Evolutionary conservation across 2,113 vertebrate species (phyloP).

Genomic region (Calyptomena viridis): DNA sequence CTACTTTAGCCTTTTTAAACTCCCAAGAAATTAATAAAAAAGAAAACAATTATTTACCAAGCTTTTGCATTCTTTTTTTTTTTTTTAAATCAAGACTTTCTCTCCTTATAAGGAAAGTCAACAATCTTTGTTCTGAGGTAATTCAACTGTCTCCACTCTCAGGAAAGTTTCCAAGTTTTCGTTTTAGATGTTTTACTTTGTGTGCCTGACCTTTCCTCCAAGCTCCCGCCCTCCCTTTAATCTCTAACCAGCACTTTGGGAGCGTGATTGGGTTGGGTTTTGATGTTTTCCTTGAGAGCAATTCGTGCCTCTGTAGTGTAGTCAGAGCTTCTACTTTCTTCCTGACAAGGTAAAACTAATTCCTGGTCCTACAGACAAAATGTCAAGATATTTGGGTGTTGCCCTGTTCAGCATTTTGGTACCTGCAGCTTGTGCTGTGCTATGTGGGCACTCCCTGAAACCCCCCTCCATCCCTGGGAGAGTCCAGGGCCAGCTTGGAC

Average conservation of each 20-base stretch:
- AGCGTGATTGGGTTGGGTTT: neutral
- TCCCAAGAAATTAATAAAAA: neutral
- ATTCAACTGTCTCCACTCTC: constrained; percentile 6
- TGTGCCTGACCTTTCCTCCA: constrained; percentile 15
- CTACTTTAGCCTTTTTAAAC: neutral
- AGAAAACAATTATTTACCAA: neutral
- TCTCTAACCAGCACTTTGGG: constrained; percentile 20
- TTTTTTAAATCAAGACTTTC: neutral
- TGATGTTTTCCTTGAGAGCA: neutral
- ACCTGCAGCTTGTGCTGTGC: neutral
- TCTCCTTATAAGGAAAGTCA: neutral
- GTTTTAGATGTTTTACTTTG: neutral
- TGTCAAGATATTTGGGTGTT: neutral
- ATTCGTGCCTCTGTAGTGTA: neutral
- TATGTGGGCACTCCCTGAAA: neutral
- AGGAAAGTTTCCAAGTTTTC: constrained; percentile 49
- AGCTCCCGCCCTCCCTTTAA: constrained; percentile 21
- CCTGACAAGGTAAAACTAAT: neutral
- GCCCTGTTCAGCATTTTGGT: neutral
- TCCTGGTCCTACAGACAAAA: neutral
- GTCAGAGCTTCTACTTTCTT: neutral
- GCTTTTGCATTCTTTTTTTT: neutral
- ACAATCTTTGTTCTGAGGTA: constrained; percentile 16
- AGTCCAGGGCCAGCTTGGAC: accelerated
- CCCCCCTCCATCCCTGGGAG: neutral